Base-by-base conservation (phyloP, 1,140 invertebrate genomes). In the Thaumatotibia leucotreta region DNA sequence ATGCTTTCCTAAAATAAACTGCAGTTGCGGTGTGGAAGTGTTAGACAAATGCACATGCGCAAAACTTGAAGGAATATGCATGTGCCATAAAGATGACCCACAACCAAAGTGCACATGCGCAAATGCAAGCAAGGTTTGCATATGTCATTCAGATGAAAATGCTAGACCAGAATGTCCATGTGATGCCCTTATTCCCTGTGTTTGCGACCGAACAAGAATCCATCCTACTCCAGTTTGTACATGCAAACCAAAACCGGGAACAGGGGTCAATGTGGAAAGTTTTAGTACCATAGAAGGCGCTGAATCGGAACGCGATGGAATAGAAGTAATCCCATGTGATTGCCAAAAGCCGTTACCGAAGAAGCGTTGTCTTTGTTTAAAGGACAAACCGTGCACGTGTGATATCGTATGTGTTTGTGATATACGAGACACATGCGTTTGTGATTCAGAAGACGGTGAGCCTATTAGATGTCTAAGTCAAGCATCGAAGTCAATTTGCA, bases 21-120 rank as follows among this genome's bases (percentile, higher is more conserved):
- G 88, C 66, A 65, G 64, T 49, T 91, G 86, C 73, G 85, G 81
- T 29, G 76, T 76, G 9, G 82, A 83, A 77, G 70, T 66, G 17
- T 50, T 49, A 63, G 63, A 65, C 4, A 78, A 83, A 64, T 89
- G 86, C 65, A 75, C 45, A 17, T 90, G 88, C 67, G 58, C 35
- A 11, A 50, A 80, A 63, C 49, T 70, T 31, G 65, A 83, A 69
- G 75, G 80, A 33, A 82, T 89, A 64, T 91, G 88, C 66, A 67
- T 83, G 52, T 89, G 88, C 70, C 45, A 80, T 49, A 73, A 80
- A 45, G 70, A 61, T 31, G 64, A 75, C 24, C 82, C 80, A 3
- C 68, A 73, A 39, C 11, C 74, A 8, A 58, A 64, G 31, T 88
- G 86, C 66, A 77, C 63, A 50, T 88, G 83, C 62, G 80, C 80